Evolutionary conservation across 1,140 invertebrate species (phyloP).

Genomic region (Drosophila arizonae): DNA sequence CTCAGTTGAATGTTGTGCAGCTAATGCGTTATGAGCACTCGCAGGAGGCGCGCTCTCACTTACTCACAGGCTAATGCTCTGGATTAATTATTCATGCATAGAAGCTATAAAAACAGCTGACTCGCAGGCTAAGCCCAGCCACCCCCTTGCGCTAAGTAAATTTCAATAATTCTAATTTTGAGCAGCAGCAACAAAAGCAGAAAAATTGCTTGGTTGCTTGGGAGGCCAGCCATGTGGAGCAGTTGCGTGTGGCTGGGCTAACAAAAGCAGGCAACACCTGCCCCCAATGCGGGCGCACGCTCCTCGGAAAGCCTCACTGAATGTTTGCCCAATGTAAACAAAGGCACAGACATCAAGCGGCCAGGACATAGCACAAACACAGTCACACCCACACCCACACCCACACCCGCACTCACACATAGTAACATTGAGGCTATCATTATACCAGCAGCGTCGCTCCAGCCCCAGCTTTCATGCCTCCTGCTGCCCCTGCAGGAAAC

Average conservation of each 20-base stretch:
- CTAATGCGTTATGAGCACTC: conserved; percentile 15
- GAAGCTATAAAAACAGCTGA: conserved; percentile 70
- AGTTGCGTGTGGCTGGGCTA: conserved; percentile 17
- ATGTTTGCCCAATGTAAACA: conserved; percentile 75
- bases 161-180: conserved; percentile 77
- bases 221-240: not conserved
- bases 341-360: conserved; percentile 48
- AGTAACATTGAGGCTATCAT: conserved; percentile 13
- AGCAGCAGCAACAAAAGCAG: conserved; percentile 44
- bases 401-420: not conserved
- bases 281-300: not conserved
- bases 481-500: conserved; percentile 34
- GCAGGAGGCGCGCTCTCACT: too few relatives aligned
- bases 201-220: not conserved
- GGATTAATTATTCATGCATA: conserved; percentile 65
- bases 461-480: not conserved
- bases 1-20: conserved; percentile 1
- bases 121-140: conserved; percentile 49
- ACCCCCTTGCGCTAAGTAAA: conserved; percentile 48
- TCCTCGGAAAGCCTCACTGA: conserved; percentile 8
- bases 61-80: conserved; percentile 30
- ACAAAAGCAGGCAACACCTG: conserved; percentile 31
- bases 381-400: not conserved
- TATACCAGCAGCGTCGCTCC: not conserved
- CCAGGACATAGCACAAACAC: conserved; percentile 7